Percentiles rank a stretch among this genome's conserved stretches.
phyloP scores from a whole-genome alignment of 2,113 vertebrate species.

The Panurus biarmicus region DNA sequence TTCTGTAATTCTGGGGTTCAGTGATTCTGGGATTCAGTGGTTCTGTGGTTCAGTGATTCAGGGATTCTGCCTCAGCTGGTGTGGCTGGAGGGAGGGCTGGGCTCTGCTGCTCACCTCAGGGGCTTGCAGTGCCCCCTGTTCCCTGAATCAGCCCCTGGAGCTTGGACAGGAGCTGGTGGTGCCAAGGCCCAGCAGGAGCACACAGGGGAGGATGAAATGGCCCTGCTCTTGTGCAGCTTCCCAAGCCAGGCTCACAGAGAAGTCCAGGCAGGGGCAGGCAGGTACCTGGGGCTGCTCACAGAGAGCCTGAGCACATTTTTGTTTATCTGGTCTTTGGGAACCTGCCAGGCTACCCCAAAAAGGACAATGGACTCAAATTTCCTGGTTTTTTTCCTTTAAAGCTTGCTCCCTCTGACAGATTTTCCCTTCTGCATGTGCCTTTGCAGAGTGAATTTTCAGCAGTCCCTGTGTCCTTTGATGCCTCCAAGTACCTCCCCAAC shows the following conservation, averaged over 20 bases:
- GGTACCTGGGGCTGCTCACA: not conserved
- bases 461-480: not conserved
- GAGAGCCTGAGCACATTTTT: not conserved
- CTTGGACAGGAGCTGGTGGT: accelerated
- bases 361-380: not conserved
- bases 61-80: not conserved
- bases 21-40: no score
- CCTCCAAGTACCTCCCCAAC: not conserved
- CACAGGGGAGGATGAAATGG: not conserved
- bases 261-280: not conserved
- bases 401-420: not conserved
- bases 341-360: not conserved
- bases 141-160: not conserved
- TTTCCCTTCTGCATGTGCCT: not conserved
- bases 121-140: not conserved
- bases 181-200: not conserved
- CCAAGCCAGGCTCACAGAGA: not conserved
- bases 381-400: not conserved
- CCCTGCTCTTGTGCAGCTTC: accelerated
- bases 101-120: not conserved
- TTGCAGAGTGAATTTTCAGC: not conserved
- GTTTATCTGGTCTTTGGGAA: not conserved
- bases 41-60: no score
- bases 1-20: no score
- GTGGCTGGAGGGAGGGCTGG: not conserved